Base-by-base conservation (phyloP, 1,140 invertebrate species). In the Aleiodes sp. region DNA sequence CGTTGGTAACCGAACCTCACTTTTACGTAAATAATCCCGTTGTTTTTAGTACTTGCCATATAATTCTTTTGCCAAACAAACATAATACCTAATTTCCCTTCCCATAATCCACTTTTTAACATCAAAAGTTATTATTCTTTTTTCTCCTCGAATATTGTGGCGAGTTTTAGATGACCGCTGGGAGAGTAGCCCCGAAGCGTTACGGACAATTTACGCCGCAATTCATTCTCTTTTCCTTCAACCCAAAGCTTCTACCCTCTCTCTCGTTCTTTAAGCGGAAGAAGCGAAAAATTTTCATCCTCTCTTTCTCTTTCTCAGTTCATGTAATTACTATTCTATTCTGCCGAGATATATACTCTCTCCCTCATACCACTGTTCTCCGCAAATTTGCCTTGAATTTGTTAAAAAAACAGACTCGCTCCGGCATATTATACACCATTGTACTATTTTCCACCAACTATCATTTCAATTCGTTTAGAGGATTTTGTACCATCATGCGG, bases 141-240 rank as follows among this genome's bases (percentile, higher is more conserved):
- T n/a, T n/a, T n/a, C n/a, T n/a, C n/a, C n/a, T n/a, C n/a, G n/a
- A n/a, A n/a, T n/a, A n/a, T n/a, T n/a, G n/a, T n/a, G n/a, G 10
- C 4, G 31, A 35, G 37, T 3, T 39, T 14, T 39, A 39, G 37
- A 14, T 39, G 37, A 9, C 37, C 14, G 37, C 37, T 39, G 37
- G 14, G 37, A 14, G 37, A 9, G 33, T 10, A 19, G 9, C 46
- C 46, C 4, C 46, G 10, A 35, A 57, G 28, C 71, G 72, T 72
- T 72, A 71, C 57, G 72, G 68, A 69, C 68, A 74, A 76, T 76
- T 76, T 76, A 67, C 68, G 63, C 70, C 65, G 33, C 59, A 12
- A n/a, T 19, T 57, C 29, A 33, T 24, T 65, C 37, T 68, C 28
- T 57, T 57, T 35, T 68, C 62, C 62, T 26, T 16, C 46, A 4